These are phyloP conservation scores for Hydractinia echinata DNA, from an alignment of 30 jellyfish, hydroid and myxozoan species.

Conservation along the genomic window DNA sequence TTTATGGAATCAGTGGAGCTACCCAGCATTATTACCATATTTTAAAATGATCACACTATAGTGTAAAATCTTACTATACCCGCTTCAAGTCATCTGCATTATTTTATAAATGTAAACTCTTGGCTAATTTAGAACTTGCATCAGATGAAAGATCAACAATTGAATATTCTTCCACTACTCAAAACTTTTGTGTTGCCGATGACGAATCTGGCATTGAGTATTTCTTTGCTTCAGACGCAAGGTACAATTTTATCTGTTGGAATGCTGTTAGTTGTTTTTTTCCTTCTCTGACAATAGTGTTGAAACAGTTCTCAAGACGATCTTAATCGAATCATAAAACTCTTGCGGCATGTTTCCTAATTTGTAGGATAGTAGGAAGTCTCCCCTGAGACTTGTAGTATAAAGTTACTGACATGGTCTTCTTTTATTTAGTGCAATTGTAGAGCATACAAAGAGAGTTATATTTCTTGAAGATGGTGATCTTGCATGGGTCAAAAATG, in stretches of 20 bases:
- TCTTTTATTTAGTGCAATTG: slow-evolving; percentile 72
- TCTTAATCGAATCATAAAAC: too few species aligned
- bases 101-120: not conserved
- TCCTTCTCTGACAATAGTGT: too few species aligned
- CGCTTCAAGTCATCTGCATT: not conserved
- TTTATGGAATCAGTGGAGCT: too few species aligned
- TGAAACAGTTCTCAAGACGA: too few species aligned
- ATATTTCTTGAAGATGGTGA: slow-evolving; percentile 91
- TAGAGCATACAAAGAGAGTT: slow-evolving; percentile 95
- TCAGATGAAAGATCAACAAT: slow-evolving; percentile 26
- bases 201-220: slow-evolving; percentile 74
- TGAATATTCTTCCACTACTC: slow-evolving; percentile 2
- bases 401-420: not conserved
- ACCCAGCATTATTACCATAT: too few species aligned
- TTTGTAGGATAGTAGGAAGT: too few species aligned
- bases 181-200: slow-evolving; percentile 61
- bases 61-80: not conserved
- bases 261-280: too few species aligned
- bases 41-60: not conserved
- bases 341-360: too few species aligned
- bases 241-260: slow-evolving; percentile 33
- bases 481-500: slow-evolving; percentile 79
- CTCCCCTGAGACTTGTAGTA: too few species aligned
- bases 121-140: not conserved
- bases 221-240: slow-evolving; percentile 95